Conservation (phyloP, 2,113 vertebrate genomes). For the Ptilorrhoa leucosticta region DNA sequence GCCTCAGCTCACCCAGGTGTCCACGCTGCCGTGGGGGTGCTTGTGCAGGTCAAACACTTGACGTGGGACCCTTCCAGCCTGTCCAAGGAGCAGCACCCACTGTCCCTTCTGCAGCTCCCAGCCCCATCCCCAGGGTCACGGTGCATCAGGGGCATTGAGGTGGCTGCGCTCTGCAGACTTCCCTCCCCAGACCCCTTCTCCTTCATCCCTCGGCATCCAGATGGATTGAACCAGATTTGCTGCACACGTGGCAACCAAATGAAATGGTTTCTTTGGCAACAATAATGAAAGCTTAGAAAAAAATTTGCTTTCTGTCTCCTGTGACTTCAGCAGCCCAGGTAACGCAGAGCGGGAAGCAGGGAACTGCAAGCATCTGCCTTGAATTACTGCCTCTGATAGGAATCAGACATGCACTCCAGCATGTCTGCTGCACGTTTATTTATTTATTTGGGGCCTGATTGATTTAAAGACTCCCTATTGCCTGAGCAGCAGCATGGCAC, state of each 20-base stretch:
- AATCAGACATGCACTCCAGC: slow-evolving; percentile 52
- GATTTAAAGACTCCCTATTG: slow-evolving; percentile 61
- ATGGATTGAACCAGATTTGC: neutral
- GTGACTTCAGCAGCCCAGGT: slow-evolving; percentile 34
- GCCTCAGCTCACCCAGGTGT: neutral
- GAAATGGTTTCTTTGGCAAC: slow-evolving; percentile 59
- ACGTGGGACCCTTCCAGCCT: neutral
- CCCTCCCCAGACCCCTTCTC: neutral
- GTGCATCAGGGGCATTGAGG: accelerated
- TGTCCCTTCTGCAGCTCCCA: neutral
- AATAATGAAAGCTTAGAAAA: slow-evolving; percentile 1
- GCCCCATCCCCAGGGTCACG: accelerated
- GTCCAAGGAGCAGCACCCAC: neutral
- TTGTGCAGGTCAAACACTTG: accelerated
- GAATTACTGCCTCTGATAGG: slow-evolving; percentile 52
- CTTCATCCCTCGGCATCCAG: neutral
- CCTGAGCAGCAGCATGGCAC: slow-evolving; percentile 36
- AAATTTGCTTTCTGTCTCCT: slow-evolving; percentile 1
- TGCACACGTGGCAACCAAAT: slow-evolving; percentile 38
- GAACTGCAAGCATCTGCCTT: slow-evolving; percentile 23
- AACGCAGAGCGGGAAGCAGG: neutral
- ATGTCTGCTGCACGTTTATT: slow-evolving; percentile 40
- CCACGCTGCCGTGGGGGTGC: accelerated
- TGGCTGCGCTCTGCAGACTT: neutral
- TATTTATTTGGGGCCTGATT: slow-evolving; percentile 56